Conservation (phyloP, 2,113 vertebrate genomes). For the Sinocyclocheilus rhinocerous region DNA sequence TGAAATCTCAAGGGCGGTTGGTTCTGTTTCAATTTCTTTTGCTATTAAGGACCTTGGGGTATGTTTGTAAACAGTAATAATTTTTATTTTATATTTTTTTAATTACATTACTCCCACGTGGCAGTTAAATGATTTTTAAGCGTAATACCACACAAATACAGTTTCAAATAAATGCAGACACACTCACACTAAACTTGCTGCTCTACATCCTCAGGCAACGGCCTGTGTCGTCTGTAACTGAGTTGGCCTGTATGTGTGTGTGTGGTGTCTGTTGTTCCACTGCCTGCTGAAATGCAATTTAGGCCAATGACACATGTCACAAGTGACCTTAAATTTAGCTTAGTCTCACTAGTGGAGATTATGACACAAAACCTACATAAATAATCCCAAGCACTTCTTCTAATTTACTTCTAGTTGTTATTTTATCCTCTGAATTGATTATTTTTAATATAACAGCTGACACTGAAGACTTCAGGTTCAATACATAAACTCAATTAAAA, state of each 20-base stretch:
- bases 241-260: conserved; percentile 22
- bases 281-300: not conserved
- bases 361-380: not conserved
- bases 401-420: not conserved
- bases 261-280: conserved; percentile 43
- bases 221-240: not conserved
- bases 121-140: conserved; percentile 37
- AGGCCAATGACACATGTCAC: not conserved
- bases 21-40: not conserved
- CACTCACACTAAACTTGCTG: conserved; percentile 14
- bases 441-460: not conserved
- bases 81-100: conserved; percentile 41
- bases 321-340: not conserved
- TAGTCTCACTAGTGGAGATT: not conserved
- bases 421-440: not conserved
- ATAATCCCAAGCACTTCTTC: not conserved
- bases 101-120: conserved; percentile 49
- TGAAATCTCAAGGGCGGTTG: not conserved
- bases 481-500: not conserved
- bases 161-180: conserved; percentile 14
- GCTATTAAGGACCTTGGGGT: not conserved
- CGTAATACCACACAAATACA: conserved; percentile 21
- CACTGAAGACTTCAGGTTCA: not conserved
- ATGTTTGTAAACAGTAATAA: conserved; percentile 56
- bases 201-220: conserved; percentile 2